Evolutionary conservation across 2,888 invertebrate species (phyloP).

Genomic region (Cantharis nigra): DNA sequence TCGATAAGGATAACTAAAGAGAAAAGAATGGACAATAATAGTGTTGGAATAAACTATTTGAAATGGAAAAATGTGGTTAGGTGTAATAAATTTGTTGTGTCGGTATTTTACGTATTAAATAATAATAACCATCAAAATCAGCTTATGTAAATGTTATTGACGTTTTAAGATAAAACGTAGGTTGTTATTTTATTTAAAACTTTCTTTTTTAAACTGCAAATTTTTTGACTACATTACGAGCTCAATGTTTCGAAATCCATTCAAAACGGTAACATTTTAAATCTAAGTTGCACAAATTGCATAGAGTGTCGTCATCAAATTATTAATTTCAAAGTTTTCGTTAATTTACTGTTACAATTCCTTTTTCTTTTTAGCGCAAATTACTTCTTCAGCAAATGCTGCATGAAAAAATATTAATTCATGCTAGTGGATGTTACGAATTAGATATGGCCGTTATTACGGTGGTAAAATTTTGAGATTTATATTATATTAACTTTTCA

Average conservation of each 20-base stretch:
- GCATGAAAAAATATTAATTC: constrained; percentile 7
- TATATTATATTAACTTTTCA: background rate
- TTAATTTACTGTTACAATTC: background rate
- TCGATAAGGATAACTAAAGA: background rate
- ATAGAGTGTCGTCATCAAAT: background rate
- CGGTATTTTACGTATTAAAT: background rate
- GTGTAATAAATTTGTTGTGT: background rate
- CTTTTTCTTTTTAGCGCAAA: constrained; percentile 5
- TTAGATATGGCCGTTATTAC: constrained; percentile 13
- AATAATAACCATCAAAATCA: background rate
- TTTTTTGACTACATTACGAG: background rate
- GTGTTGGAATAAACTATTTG: background rate
- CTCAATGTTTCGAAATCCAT: background rate
- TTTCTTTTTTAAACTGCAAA: background rate
- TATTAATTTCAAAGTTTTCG: background rate
- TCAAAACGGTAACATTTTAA: background rate
- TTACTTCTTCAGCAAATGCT: constrained; percentile 4
- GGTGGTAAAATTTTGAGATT: background rate
- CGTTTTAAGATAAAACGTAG: background rate
- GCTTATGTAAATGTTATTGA: background rate
- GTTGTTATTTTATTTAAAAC: background rate
- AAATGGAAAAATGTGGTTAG: background rate
- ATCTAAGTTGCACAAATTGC: background rate
- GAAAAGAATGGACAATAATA: background rate
- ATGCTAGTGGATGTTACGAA: constrained; percentile 8